phyloP scores from a whole-genome alignment of 2,797 vertebrate genomes.

The Phrynocephalus vlangalii region DNA sequence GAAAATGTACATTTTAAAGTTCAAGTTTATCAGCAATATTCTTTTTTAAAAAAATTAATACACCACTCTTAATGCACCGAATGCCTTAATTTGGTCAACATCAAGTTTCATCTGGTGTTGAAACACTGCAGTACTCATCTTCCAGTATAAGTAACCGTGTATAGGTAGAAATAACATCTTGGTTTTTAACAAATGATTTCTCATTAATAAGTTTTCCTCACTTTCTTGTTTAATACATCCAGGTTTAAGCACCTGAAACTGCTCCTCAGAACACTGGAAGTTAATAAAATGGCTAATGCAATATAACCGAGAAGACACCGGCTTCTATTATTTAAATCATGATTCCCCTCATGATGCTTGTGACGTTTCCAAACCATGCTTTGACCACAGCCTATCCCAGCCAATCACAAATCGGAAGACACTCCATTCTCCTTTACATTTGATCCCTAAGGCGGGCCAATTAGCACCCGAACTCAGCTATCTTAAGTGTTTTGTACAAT shows the following conservation, averaged over 20 bases:
- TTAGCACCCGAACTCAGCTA: background rate
- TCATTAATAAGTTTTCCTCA: background rate
- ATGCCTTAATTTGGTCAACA: background rate
- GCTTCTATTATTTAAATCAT: background rate
- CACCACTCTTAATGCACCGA: background rate
- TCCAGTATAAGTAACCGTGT: background rate
- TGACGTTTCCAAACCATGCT: conserved; percentile 18
- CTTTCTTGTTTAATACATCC: background rate
- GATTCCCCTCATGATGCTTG: background rate
- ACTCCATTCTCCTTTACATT: background rate
- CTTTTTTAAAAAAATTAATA: conserved; percentile 41
- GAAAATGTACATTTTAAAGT: conserved; percentile 11
- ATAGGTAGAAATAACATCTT: background rate
- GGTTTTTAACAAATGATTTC: background rate
- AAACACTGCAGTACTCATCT: background rate
- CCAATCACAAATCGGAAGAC: background rate
- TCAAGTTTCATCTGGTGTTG: background rate
- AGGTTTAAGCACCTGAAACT: background rate
- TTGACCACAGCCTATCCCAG: background rate
- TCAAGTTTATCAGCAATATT: background rate
- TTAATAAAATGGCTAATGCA: background rate
- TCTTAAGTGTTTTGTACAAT: background rate
- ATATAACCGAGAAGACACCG: fast-evolving
- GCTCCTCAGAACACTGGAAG: background rate
- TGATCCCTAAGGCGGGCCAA: background rate